Evolutionary conservation across 2,888 invertebrate species (phyloP), one percentile per base, ranked within the genome.

Genomic region (Luffia ferchaultella): DNA sequence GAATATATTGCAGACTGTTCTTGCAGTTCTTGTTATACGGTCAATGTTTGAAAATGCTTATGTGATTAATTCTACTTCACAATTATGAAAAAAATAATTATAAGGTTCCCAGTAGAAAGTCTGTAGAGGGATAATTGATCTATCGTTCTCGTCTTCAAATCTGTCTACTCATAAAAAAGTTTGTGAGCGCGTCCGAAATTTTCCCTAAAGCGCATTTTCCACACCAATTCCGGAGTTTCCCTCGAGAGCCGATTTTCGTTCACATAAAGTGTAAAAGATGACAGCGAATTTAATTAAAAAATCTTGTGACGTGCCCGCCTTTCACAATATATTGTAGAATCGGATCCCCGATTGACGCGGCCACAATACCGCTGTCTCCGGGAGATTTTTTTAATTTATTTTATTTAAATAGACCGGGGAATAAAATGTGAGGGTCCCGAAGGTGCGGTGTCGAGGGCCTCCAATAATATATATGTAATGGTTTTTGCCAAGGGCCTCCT

Each of bases 221-320:
- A 12, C 30, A 12, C 30, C 30, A 12, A 12, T 12, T 12, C 30
- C 30, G 5, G 30, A 30, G 5, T 30, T 30, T 30, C 30, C 30
- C 30, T 30, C 30, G 12, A 30, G 12, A 30, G 30, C 30, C 30
- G 30, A 30, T 30, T 30, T 30, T 30, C 30, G 30, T 12, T 12
- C 30, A 12, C 12, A 30, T 12, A 12, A 12, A 30, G 30, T 12
- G 30, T 30, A 73, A 72, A 70, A 74, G 74, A 76, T 82, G 80
- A 77, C 80, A 79, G 77, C 72, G 68, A 76, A 79, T 80, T 83
- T 82, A 83, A 83, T 83, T 83, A 80, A 78, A 78, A 79, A 79
- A 42, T 49, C 49, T 49, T 43, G n/a, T 49, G 49, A 43, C 49
- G 20, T 42, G 46, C 16, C 48, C 42, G 30, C 30, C 30, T 30